phyloP scores from a whole-genome alignment of 2,888 invertebrate species.

The Leucophenga montana region DNA sequence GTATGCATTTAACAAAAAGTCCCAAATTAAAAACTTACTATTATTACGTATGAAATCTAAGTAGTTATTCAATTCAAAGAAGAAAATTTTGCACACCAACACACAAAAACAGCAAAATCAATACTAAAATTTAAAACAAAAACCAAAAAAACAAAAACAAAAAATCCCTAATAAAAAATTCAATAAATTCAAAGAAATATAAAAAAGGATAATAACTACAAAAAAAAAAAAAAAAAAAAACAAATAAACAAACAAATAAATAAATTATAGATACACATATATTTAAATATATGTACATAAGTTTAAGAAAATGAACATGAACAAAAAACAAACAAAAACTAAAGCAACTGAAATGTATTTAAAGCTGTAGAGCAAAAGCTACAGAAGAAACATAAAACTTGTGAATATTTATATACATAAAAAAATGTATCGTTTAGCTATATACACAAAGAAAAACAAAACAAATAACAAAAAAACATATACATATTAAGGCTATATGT shows the following conservation, averaged over 20 bases:
- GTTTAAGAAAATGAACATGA: neutral
- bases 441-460: neutral
- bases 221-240: conserved; percentile 8
- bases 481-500: neutral
- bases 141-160: conserved; percentile 35
- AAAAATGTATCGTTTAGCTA: neutral
- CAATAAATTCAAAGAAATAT: neutral
- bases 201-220: conserved; percentile 1
- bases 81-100: conserved; percentile 28
- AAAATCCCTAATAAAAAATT: conserved; percentile 34
- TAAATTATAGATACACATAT: no score
- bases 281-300: conserved; percentile 25
- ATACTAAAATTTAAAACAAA: conserved; percentile 29
- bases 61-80: conserved; percentile 44
- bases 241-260: no score
- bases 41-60: conserved; percentile 1
- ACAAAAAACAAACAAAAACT: conserved; percentile 27
- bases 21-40: neutral
- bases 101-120: conserved; percentile 38
- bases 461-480: neutral
- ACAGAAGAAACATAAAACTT: neutral
- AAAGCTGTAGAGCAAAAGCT: no score
- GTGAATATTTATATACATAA: neutral
- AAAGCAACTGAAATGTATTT: conserved; percentile 15
- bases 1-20: conserved; percentile 22